Conservation (phyloP, 2,113 vertebrate species). For the Orthonyx spaldingii region DNA sequence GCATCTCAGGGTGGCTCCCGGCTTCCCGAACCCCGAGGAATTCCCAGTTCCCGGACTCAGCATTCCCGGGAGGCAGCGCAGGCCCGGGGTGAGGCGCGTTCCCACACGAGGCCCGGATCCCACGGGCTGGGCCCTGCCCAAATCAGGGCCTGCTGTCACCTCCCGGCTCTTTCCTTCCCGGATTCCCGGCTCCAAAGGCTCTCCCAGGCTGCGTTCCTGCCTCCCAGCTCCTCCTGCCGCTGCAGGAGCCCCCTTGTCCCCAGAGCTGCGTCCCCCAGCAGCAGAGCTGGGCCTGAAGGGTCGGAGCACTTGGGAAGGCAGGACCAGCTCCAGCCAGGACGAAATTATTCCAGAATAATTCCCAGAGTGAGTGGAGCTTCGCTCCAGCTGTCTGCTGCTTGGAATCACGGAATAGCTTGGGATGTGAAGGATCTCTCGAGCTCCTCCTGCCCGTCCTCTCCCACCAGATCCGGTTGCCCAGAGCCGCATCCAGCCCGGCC, state of each 20-base stretch:
- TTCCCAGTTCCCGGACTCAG: neutral
- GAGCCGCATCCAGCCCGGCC: neutral
- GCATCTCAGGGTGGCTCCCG: slow-evolving; percentile 35
- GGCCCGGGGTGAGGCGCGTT: neutral
- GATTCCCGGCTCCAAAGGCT: neutral
- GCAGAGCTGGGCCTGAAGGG: neutral
- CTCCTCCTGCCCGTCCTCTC: neutral
- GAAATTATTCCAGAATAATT: neutral
- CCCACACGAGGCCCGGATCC: neutral
- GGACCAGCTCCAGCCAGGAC: neutral
- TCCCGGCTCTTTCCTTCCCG: neutral
- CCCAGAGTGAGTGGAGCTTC: neutral
- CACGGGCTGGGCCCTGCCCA: neutral
- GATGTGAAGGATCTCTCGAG: neutral
- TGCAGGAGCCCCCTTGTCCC: too few relatives aligned
- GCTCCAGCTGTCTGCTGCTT: neutral
- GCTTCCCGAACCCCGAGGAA: too few relatives aligned
- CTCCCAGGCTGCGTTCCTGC: neutral
- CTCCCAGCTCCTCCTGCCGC: neutral
- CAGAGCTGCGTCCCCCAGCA: neutral
- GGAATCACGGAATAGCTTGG: neutral
- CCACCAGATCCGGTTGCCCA: neutral
- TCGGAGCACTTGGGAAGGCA: neutral
- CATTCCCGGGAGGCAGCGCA: neutral
- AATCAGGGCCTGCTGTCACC: neutral